Evolutionary conservation across 2,797 vertebrate genomes (phyloP), one percentile per base, ranked within the genome.

Genomic region (Orientallactaga sibirica): DNA sequence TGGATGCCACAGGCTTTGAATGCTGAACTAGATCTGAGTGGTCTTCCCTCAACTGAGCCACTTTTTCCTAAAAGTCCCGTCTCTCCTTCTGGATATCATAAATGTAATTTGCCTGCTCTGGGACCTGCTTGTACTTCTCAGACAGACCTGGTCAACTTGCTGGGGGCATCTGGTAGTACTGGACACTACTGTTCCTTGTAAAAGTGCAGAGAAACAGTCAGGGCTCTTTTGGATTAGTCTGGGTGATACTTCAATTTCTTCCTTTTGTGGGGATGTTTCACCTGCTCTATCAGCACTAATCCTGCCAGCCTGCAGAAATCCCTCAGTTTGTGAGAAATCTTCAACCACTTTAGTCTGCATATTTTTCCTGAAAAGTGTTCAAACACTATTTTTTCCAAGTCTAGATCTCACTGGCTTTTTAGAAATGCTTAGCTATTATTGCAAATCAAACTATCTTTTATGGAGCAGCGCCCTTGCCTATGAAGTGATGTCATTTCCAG

Each of bases 61-160:
- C 98, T 97, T 98, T 99, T 29, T 98, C 96, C 76, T 98, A 97
- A 98, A 99, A 99, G 0, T 98, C 81, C 52, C 98, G 98, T 92
- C 99, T 99, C 96, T 99, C 99, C 90, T 98, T 98, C 87, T 98
- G 97, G 98, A 99, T 99, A 96, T 99, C 99, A 0, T 99, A 98
- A 19, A 99, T 98, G 55, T 99, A 99, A 97, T 99, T 98, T 86
- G 20, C 3, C 82, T 96, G 18, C 19, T 75, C 29, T 5, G 95
- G 90, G 15, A 95, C 74, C 16, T 71, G n/a, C n/a, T 7, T 89
- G 43, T 93, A 95, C 41, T 88, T 27, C 33, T 92, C 2, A 37
- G 93, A 58, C 37, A 96, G n/a, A 8, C 75, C 0, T 29, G 6
- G 62, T 74, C 62, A 94, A 37, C 62, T 93, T 93, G 82, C 8